phyloP scores from a whole-genome alignment of 2,113 vertebrate genomes.

The Corvus hawaiiensis region DNA sequence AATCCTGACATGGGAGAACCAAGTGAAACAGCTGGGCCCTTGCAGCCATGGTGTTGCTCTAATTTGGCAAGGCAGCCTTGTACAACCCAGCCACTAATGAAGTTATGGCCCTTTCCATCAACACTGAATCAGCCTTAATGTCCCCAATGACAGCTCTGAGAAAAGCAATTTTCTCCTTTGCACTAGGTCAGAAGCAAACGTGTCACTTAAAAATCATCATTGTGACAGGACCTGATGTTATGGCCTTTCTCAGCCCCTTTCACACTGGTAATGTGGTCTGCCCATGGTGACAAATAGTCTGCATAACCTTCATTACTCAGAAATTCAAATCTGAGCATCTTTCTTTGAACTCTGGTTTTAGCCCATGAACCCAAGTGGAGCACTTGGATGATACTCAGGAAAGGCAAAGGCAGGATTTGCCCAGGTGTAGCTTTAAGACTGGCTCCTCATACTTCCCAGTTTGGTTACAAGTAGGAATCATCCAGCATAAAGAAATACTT shows the following conservation, averaged over 20 bases:
- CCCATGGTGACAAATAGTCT: neutral
- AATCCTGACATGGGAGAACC: neutral
- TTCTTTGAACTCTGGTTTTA: neutral
- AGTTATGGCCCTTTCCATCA: neutral
- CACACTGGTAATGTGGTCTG: neutral
- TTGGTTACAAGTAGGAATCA: neutral
- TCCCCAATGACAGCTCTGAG: neutral
- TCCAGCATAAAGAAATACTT: neutral
- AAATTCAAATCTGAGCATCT: neutral
- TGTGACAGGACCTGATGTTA: neutral
- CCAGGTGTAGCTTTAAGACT: neutral
- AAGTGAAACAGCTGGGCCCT: neutral
- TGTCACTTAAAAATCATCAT: neutral
- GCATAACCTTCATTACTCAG: neutral
- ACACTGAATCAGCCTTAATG: neutral
- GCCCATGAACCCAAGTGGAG: too few relatives aligned
- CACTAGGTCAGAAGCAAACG: neutral
- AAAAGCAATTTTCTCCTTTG: neutral
- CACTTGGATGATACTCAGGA: too few relatives aligned
- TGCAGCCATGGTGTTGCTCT: neutral
- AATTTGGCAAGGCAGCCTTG: neutral
- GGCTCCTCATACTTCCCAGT: neutral
- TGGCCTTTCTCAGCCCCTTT: neutral
- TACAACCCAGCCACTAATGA: neutral
- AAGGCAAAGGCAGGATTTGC: neutral